These are phyloP conservation scores for Orchesella flavescens DNA, from an alignment of 2,888 invertebrate genomes.

Conservation along the genomic window DNA sequence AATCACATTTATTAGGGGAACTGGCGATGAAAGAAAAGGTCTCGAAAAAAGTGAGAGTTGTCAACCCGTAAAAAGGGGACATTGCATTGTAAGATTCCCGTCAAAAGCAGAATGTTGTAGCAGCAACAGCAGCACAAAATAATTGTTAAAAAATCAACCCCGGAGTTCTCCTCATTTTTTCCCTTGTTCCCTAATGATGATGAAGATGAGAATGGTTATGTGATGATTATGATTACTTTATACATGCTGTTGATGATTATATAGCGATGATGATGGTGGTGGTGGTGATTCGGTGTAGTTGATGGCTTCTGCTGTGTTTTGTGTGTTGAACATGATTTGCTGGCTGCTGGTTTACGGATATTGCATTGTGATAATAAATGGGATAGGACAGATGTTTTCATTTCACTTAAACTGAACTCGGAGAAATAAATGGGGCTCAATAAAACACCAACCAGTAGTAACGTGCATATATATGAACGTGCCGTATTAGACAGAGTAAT, in stretches of 20 bases:
- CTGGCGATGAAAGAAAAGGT: slow-evolving; percentile 24
- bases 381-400: slow-evolving; percentile 55
- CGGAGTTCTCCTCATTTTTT: slow-evolving; percentile 53
- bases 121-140: slow-evolving; percentile 1
- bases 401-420: slow-evolving; percentile 10
- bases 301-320: slow-evolving; percentile 38
- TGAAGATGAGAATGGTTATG: slow-evolving; percentile 7
- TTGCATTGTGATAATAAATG: slow-evolving; percentile 31
- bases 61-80: slow-evolving; percentile 23
- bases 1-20: slow-evolving; percentile 14
- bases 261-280: slow-evolving; percentile 20
- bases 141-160: slow-evolving; percentile 63
- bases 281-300: slow-evolving; percentile 1
- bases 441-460: neutral
- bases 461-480: slow-evolving; percentile 4
- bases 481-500: slow-evolving; percentile 32
- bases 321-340: slow-evolving; percentile 27
- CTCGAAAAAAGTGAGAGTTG: slow-evolving; percentile 28
- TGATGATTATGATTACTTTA: slow-evolving; percentile 47
- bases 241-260: slow-evolving; percentile 32
- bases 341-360: slow-evolving; percentile 31
- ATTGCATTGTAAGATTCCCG: neutral
- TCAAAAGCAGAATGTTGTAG: slow-evolving; percentile 3
- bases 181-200: slow-evolving; percentile 35
- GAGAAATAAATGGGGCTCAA: slow-evolving; percentile 8